Percentiles rank a stretch among this genome's conserved stretches.
Conservation (phyloP, 2,797 vertebrate species). For the Eidolon dupreanum region DNA sequence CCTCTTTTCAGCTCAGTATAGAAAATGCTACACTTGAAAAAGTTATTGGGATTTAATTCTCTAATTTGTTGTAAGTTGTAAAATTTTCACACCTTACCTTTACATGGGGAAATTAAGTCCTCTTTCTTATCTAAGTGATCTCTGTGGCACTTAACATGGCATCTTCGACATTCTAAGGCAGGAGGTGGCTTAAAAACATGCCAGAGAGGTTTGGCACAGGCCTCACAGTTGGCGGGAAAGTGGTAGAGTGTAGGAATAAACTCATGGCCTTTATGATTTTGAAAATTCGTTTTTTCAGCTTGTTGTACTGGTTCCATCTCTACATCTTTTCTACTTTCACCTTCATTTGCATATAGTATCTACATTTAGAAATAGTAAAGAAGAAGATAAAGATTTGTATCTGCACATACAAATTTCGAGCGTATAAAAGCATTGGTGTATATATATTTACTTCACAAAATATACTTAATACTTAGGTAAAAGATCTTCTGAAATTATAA, state of each 20-base stretch:
- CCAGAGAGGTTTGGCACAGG: constrained; percentile 98
- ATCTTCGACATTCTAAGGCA: constrained; percentile 97
- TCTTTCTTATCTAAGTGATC: constrained; percentile 99
- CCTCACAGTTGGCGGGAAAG: constrained; percentile 99
- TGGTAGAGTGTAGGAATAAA: constrained; percentile 99
- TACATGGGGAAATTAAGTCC: constrained; percentile 97
- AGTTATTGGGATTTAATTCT: neutral
- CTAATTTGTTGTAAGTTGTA: neutral
- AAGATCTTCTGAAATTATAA: constrained; percentile 29
- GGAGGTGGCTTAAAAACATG: constrained; percentile 98
- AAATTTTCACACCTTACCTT: constrained; percentile 88
- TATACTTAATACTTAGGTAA: constrained; percentile 33
- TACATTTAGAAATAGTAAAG: constrained; percentile 75
- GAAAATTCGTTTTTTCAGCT: constrained; percentile 95
- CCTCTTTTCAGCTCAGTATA: constrained; percentile 22
- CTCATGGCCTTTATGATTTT: constrained; percentile 98
- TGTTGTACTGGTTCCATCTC: constrained; percentile 94
- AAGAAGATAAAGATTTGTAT: constrained; percentile 48
- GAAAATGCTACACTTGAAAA: neutral
- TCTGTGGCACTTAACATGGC: constrained; percentile 99
- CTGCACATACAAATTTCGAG: constrained; percentile 29
- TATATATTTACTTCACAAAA: neutral
- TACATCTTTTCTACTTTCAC: constrained; percentile 97
- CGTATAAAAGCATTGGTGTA: constrained; percentile 30
- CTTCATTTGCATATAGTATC: constrained; percentile 99